Conservation (phyloP, 1,140 invertebrate genomes). For the Trichonephila clavipes region DNA sequence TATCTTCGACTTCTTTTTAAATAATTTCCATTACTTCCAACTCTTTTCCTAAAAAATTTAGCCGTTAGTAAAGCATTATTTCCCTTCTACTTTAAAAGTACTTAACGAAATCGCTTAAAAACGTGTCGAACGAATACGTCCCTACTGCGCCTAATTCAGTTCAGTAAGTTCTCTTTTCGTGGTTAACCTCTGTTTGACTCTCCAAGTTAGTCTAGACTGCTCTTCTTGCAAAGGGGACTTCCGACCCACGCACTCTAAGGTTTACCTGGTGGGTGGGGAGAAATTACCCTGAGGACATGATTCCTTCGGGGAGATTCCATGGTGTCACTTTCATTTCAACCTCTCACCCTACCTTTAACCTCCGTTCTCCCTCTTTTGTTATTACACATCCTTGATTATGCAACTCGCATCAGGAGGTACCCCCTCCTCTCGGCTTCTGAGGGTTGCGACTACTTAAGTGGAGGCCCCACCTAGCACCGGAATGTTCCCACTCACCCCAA, state of each 20-base stretch:
- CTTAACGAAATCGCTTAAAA: no score
- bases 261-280: neutral
- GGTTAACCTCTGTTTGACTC: neutral
- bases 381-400: conserved; percentile 43
- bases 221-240: neutral
- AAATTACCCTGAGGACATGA: neutral
- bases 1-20: no score
- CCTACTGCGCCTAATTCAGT: no score
- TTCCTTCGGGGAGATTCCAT: neutral
- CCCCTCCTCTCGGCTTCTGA: no score
- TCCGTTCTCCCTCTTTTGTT: neutral
- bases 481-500: neutral
- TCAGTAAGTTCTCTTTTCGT: neutral
- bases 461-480: conserved; percentile 13
- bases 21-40: no score
- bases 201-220: neutral
- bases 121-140: no score
- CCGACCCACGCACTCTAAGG: neutral
- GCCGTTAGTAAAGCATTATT: no score
- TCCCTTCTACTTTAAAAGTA: no score
- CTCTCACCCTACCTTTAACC: conserved; percentile 41
- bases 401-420: conserved; percentile 14
- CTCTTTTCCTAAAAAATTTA: no score
- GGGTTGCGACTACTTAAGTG: conserved; percentile 14
- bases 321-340: conserved; percentile 60